A percentile compares a stretch with the other conserved stretches of the same genome.
Conservation (phyloP, 2,888 invertebrate species). For the Drosophila percnosoma region DNA sequence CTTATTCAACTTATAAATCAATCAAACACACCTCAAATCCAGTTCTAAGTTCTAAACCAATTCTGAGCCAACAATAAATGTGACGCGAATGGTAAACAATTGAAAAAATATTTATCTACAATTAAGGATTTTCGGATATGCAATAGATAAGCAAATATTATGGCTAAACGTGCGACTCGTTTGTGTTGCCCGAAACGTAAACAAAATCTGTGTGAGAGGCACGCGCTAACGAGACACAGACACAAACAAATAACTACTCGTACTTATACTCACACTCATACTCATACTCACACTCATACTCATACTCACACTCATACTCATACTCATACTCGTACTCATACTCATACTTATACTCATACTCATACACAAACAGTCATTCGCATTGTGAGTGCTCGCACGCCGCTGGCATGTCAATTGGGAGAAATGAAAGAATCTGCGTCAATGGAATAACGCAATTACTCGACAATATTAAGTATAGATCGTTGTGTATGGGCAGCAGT, state of each 20-base stretch:
- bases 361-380: neutral
- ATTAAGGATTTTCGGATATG: conserved; percentile 33
- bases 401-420: conserved; percentile 34
- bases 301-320: neutral
- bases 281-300: neutral
- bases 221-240: conserved; percentile 38
- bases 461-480: neutral
- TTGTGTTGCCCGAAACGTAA: conserved; percentile 39
- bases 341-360: neutral
- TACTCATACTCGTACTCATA: neutral
- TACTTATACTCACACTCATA: neutral
- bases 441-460: conserved; percentile 11
- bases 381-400: conserved; percentile 22
- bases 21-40: neutral
- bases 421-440: conserved; percentile 34
- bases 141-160: conserved; percentile 57
- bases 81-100: conserved; percentile 29
- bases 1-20: neutral
- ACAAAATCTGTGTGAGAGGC: conserved; percentile 33
- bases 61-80: neutral
- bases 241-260: neutral
- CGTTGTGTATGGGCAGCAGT: neutral
- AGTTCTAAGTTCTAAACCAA: neutral
- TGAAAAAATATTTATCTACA: conserved; percentile 11
- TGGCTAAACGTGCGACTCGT: conserved; percentile 47